phyloP scores from a whole-genome alignment of 2,797 vertebrate genomes.

The Pempheris klunzingeri region DNA sequence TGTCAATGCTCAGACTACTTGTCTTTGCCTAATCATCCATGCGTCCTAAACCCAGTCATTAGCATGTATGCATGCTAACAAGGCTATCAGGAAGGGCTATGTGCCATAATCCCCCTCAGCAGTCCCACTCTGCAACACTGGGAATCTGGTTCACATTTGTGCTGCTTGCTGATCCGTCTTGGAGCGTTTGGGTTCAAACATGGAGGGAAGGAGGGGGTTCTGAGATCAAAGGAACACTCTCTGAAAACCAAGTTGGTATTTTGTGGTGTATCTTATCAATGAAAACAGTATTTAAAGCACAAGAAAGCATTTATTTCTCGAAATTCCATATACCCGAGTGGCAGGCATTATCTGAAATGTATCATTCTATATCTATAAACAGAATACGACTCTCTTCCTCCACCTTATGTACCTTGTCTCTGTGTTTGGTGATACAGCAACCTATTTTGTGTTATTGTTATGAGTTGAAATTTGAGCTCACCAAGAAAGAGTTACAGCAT shows the following conservation, averaged over 20 bases:
- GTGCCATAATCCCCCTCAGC: conserved; percentile 54
- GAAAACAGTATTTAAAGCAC: conserved; percentile 10
- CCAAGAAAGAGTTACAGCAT: neutral
- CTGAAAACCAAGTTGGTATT: neutral
- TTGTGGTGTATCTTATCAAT: neutral
- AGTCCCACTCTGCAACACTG: conserved; percentile 37
- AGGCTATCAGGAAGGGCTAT: conserved; percentile 51
- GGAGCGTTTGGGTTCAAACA: conserved; percentile 38
- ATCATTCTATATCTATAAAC: conserved; percentile 4
- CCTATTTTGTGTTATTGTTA: neutral
- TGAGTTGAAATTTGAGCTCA: neutral
- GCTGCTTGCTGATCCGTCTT: conserved; percentile 40
- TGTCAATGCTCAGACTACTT: conserved; percentile 29
- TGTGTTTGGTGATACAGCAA: neutral
- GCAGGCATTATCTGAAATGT: neutral
- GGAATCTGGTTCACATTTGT: conserved; percentile 60
- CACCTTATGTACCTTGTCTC: neutral
- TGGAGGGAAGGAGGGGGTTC: conserved; percentile 4
- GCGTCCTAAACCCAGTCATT: conserved; percentile 59
- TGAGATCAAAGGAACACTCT: conserved; percentile 14
- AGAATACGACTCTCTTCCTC: no score
- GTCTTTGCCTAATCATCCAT: conserved; percentile 56
- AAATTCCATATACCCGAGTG: neutral
- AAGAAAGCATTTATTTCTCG: neutral
- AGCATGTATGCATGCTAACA: conserved; percentile 69